Conservation (phyloP, 2,113 vertebrate genomes). For the Myanophis thanlyinensis region DNA sequence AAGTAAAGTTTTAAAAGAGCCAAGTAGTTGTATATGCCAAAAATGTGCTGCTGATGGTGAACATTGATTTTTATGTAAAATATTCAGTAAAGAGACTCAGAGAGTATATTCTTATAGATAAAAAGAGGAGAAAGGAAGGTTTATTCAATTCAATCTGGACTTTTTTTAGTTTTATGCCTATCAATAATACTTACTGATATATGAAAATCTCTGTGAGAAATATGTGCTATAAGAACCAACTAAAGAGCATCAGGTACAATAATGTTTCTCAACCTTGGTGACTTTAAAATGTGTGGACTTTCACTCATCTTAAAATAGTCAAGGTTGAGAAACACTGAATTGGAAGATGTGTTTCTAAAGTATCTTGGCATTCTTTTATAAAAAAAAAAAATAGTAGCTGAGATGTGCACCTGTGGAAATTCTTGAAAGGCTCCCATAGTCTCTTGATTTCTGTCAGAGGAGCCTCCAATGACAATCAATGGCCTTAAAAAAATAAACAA, state of each 20-base stretch:
- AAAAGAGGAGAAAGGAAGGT: background rate
- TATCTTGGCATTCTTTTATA: slow-evolving; percentile 12
- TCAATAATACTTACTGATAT: background rate
- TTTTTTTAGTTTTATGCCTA: background rate
- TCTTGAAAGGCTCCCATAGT: slow-evolving; percentile 96
- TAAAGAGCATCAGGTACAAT: background rate
- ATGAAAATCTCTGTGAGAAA: background rate
- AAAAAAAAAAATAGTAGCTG: background rate
- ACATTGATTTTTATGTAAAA: background rate
- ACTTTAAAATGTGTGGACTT: background rate
- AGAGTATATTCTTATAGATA: background rate
- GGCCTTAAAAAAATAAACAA: slow-evolving; percentile 77
- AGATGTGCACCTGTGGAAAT: slow-evolving; percentile 86
- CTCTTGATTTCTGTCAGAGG: slow-evolving; percentile 90
- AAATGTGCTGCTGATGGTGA: background rate
- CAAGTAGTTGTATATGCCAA: background rate
- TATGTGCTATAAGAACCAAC: background rate
- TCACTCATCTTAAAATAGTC: background rate
- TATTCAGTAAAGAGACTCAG: background rate
- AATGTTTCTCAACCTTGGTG: background rate
- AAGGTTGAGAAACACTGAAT: background rate
- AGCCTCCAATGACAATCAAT: slow-evolving; percentile 90
- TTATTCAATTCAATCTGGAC: background rate
- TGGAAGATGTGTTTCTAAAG: background rate
- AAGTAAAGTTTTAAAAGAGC: background rate